Evolutionary conservation across 2,113 vertebrate genomes (phyloP), one percentile per base, ranked within the genome.

Genomic region (Gymnorhina tibicen): DNA sequence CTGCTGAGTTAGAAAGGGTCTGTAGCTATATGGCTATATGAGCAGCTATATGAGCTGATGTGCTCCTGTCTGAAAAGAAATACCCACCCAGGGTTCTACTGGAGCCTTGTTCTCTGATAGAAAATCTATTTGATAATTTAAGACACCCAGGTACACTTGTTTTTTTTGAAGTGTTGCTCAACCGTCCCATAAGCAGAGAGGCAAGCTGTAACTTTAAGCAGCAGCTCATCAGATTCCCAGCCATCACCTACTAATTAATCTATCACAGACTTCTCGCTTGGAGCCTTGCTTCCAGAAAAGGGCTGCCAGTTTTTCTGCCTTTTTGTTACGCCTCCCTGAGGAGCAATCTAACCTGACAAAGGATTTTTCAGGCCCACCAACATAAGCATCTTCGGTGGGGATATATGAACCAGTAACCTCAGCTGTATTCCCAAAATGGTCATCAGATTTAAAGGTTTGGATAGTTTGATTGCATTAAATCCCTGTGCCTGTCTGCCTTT

Each of bases 211-310:
- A 91, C 95, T 91, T 91, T 67, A 78, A 69, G 77, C 10, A 93
- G 50, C 69, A 66, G 62, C 42, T 95, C 69, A 63, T 67, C 85
- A 93, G 32, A 56, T 68, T 85, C 39, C 70, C 63, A 78, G 79
- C 33, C 52, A 0, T 64, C 73, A 84, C 70, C 80, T 73, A 50
- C 73, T 90, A 96, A 96, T 95, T 93, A 94, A 94, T 76, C 46
- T 73, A 79, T 39, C 2, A 1, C 64, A 92, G 73, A 77, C 17
- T 6, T 78, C 33, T 84, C 0, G 0, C 20, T 88, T 44, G 50
- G 10, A 85, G 44, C 47, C 68, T 79, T 46, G 44, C 46, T 91
- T 94, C 63, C 64, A 91, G 60, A 64, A 95, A 86, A 82, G 21
- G 63, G 46, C 35, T 91, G 85, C 46, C 91, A 83, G 23, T 33